phyloP scores from a whole-genome alignment of 2,888 invertebrate species.

The Shargacucullia verbasci region DNA sequence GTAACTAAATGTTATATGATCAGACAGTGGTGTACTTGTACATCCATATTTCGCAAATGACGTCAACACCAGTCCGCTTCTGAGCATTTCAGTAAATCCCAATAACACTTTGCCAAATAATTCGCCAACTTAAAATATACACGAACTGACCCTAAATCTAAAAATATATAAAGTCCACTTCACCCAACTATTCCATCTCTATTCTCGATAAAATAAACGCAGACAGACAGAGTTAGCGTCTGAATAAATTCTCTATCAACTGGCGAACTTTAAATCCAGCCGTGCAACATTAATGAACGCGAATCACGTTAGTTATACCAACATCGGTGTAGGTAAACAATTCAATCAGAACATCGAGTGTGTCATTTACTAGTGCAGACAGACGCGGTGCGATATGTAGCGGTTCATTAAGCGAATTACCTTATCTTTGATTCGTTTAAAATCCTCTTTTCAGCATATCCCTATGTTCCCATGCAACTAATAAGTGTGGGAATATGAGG shows the following conservation, averaged over 20 bases:
- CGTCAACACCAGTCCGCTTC: no score
- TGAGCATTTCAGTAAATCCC: no score
- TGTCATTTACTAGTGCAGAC: constrained; percentile 58
- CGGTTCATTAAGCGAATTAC: constrained; percentile 14
- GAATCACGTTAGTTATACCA: constrained; percentile 65
- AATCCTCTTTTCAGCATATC: no score
- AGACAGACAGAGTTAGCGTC: constrained; percentile 22
- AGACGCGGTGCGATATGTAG: constrained; percentile 25
- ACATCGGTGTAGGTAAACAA: constrained; percentile 63
- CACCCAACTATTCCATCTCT: not conserved
- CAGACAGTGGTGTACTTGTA: no score
- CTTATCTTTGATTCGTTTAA: no score
- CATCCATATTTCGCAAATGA: no score
- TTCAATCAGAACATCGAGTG: constrained; percentile 68
- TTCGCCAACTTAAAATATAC: not conserved
- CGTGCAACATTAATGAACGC: constrained; percentile 68
- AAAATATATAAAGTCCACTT: not conserved
- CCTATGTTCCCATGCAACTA: no score
- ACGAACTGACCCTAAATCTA: not conserved
- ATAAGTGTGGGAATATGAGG: no score
- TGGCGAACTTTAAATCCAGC: constrained; percentile 59
- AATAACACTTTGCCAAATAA: no score
- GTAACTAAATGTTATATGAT: no score
- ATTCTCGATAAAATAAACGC: constrained; percentile 20
- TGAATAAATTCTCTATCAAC: constrained; percentile 54